Evolutionary conservation across 2,888 invertebrate genomes (phyloP), one percentile per base, ranked within the genome.

Genomic region (Rhagonycha lutea): DNA sequence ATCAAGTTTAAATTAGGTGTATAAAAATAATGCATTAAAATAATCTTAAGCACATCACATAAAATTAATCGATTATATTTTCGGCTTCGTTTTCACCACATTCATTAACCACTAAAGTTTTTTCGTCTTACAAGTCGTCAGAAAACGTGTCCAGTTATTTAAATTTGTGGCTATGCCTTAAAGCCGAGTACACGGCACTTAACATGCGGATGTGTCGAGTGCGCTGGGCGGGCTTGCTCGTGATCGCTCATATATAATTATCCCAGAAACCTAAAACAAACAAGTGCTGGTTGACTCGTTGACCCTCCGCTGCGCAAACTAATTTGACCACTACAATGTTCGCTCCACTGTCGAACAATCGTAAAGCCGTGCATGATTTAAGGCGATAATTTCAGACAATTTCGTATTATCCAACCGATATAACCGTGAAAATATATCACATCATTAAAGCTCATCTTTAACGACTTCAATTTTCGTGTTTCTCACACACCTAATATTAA

Each of bases 221-320:
- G 84, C 83, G 82, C 79, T 86, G 86, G 86, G 85, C 86, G 86
- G 85, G 84, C 83, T 80, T 84, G 82, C 84, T 87, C 87, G 87
- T 87, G 86, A 86, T 86, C 86, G 83, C 86, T 85, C 85, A 86
- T 84, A 84, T 87, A 86, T 87, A 87, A 87, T 87, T 87, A 87
- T 86, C 86, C 82, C 82, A 85, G 85, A 85, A 86, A 86, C 86
- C 84, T 85, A 86, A 87, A 87, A 87, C 86, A 87, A 87, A 87
- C 87, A 87, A 86, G 86, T 84, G 83, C 86, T 86, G 84, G 85
- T 86, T 86, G 86, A 86, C 86, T 86, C 82, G 85, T 79, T 86
- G 86, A 86, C 86, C 86, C 85, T 83, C 81, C 80, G 77, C 81
- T 77, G 75, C 80, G 81, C 82, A 81, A 75, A 80, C 82, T 79